Conservation (phyloP, 2,113 vertebrate genomes). For the Dendropsophus ebraccatus region DNA sequence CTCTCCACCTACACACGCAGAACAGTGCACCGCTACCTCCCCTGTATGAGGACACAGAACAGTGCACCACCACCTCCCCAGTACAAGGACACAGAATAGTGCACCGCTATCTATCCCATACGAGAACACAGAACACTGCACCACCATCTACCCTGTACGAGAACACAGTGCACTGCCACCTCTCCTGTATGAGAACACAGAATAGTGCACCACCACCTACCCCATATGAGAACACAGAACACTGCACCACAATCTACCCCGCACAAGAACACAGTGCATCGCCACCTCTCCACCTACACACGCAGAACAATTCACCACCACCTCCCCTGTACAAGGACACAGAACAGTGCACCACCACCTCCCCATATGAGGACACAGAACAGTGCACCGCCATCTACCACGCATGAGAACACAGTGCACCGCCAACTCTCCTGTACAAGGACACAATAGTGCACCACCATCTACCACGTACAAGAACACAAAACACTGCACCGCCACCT, state of each 20-base stretch:
- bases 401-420: background rate
- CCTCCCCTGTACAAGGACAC: no score
- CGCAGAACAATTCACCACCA: background rate
- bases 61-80: background rate
- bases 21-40: background rate
- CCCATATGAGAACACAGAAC: no score
- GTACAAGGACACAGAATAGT: background rate
- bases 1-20: constrained; percentile 12
- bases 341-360: no score
- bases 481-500: background rate
- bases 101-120: background rate
- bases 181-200: no score
- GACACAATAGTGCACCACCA: background rate
- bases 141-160: background rate
- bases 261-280: no score
- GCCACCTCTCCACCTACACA: no score
- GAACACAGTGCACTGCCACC: background rate
- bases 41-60: background rate
- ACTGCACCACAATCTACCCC: no score
- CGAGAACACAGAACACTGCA: background rate
- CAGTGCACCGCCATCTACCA: no score
- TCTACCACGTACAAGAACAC: background rate
- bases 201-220: no score
- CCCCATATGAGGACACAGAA: no score
- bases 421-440: background rate